A percentile compares a stretch with the other conserved stretches of the same genome.
These are phyloP conservation scores for Eupithecia abbreviata DNA, from an alignment of 2,888 invertebrate species.

Conservation along the genomic window DNA sequence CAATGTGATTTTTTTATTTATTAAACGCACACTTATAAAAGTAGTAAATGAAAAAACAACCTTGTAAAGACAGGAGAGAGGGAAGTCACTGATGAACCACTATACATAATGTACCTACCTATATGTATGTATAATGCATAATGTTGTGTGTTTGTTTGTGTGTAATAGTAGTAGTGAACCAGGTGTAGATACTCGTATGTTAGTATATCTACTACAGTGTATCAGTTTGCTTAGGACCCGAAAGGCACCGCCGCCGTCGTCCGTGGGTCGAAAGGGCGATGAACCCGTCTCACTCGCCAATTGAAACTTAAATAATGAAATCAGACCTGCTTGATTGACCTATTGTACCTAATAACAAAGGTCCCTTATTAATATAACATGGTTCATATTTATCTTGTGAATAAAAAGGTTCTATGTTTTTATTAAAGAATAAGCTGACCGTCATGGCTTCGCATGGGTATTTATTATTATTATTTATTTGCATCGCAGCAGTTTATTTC, in stretches of 20 bases:
- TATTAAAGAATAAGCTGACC: too few relatives aligned
- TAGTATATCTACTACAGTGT: neutral
- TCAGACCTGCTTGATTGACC: constrained; percentile 30
- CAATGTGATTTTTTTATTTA: too few relatives aligned
- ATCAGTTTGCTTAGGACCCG: constrained; percentile 48
- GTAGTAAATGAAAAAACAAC: too few relatives aligned
- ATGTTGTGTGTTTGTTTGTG: neutral
- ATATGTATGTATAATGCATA: neutral
- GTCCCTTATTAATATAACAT: constrained; percentile 6
- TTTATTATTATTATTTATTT: too few relatives aligned
- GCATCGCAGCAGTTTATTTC: too few relatives aligned
- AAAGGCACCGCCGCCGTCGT: constrained; percentile 53
- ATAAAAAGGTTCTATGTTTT: neutral
- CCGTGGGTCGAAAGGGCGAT: constrained; percentile 49
- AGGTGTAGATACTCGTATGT: constrained; percentile 16
- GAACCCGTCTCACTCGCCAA: constrained; percentile 49
- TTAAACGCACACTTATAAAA: too few relatives aligned
- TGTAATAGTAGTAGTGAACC: neutral
- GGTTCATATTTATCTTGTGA: neutral
- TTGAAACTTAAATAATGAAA: constrained; percentile 41
- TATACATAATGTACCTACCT: neutral
- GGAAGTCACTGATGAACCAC: neutral
- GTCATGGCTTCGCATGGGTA: too few relatives aligned
- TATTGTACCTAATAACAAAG: constrained; percentile 21
- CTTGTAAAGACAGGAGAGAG: neutral